Percentiles rank a stretch among this genome's conserved stretches.
These are phyloP conservation scores for Dallia pectoralis DNA, from an alignment of 2,797 vertebrate species.

Conservation along the genomic window DNA sequence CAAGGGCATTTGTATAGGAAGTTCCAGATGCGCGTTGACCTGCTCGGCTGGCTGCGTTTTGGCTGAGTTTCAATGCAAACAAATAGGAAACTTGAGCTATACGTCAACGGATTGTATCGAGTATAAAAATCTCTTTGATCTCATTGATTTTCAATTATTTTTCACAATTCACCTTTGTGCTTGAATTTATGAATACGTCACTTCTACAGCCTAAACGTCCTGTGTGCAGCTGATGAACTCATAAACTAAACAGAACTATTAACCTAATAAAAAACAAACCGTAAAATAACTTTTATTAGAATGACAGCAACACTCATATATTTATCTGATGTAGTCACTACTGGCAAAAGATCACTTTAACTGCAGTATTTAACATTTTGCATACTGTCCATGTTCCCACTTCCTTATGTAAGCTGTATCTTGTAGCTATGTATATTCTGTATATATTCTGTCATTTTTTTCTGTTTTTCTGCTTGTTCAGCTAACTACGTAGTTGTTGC, in stretches of 20 bases:
- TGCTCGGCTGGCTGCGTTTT: constrained; percentile 37
- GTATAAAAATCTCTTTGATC: not conserved
- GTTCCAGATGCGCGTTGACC: constrained; percentile 74
- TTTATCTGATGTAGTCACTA: not conserved
- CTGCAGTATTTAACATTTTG: too few relatives aligned
- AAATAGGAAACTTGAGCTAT: not conserved
- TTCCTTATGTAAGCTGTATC: too few relatives aligned
- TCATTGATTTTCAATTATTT: not conserved
- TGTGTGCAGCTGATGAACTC: not conserved
- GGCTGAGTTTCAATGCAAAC: constrained; percentile 19
- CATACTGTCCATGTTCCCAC: too few relatives aligned
- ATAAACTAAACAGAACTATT: not conserved
- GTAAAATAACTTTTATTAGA: not conserved
- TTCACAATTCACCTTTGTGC: not conserved
- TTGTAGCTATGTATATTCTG: too few relatives aligned
- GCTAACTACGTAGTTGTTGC: too few relatives aligned
- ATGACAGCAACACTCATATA: not conserved
- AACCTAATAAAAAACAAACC: not conserved
- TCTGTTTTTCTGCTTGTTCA: too few relatives aligned
- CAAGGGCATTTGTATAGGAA: constrained; percentile 64
- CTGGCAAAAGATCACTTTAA: too few relatives aligned
- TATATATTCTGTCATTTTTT: too few relatives aligned
- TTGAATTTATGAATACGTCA: not conserved
- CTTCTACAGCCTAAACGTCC: not conserved
- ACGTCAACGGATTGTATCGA: not conserved